phyloP scores from a whole-genome alignment of 2,113 vertebrate species.

The Actenoides hombroni region DNA sequence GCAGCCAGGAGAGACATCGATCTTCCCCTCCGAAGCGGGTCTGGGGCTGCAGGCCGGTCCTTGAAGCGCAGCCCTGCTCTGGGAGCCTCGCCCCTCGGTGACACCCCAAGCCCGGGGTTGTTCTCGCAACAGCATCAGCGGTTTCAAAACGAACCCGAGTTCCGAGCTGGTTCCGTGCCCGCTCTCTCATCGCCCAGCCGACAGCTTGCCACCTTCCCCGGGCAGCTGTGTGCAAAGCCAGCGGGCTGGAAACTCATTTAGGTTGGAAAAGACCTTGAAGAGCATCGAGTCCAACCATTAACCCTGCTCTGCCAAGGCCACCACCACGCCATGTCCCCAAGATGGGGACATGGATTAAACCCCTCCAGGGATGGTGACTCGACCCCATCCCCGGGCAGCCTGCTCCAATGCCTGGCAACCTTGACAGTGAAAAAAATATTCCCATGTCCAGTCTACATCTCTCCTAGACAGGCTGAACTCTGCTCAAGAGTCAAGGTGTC shows the following conservation, averaged over 20 bases:
- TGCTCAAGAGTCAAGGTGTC: background rate
- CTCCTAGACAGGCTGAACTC: accelerated
- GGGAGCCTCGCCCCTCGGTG: no score
- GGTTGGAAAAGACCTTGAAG: no score
- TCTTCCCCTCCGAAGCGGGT: background rate
- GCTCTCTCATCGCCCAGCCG: background rate
- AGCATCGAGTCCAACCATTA: no score
- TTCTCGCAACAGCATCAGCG: background rate
- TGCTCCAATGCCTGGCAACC: no score
- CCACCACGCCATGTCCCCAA: no score
- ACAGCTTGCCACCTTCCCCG: background rate
- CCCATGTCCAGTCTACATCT: no score
- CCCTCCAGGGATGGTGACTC: no score
- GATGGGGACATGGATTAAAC: no score
- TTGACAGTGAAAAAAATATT: no score
- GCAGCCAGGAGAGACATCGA: background rate
- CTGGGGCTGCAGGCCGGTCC: background rate
- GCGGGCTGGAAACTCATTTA: background rate
- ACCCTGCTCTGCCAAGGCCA: no score
- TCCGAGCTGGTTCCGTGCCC: background rate
- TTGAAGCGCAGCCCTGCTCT: accelerated
- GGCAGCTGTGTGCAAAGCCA: background rate
- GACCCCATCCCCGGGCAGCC: no score
- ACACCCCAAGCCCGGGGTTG: accelerated
- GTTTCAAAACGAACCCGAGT: background rate